Base-by-base conservation (phyloP, 2,113 vertebrate genomes). In the Ammodytes dubius region DNA sequence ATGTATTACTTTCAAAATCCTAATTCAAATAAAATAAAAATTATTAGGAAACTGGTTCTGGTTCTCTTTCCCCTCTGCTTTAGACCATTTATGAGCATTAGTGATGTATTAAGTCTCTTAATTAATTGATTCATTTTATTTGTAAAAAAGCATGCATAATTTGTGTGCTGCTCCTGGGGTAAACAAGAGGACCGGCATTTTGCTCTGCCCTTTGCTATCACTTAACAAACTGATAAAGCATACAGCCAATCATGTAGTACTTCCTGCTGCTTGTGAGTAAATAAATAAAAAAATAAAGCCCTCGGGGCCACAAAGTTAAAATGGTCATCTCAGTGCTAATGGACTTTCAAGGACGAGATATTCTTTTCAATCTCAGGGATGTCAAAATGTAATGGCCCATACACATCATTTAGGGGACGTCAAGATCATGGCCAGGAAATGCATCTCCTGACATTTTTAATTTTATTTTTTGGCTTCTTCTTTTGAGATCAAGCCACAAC, bases 101-200 rank as follows among this genome's bases (percentile, higher is more conserved):
- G 1, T 54, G 56, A 50, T 49, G 70, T 11, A n/a, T 40, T 9
- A 15, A 57, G 11, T 5, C 6, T 72, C 35, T 1, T 45, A n/a
- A 50, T 57, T n/a, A 65, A 59, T 17, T 17, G 0, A 66, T 7
- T 19, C 7, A 2, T 14, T 42, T 64, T 54, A 0, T 8, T 9
- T 50, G 2, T 59, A 9, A 52, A 9, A 17, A 45, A 54, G 2
- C 17, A 19, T 7, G 14, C 2, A 2, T 66, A 72, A 19, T 84
- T 45, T 61, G 46, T 45, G 40, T 35, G 9, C 12, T 56, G 68
- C 61, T 50, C 19, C 27, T 66, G 57, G 74, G 80, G 61, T 88
- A 76, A 83, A 87, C 85, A 87, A 70, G 42, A 37, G 42, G 47
- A 40, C 47, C 75, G 80, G 78, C 65, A 75, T 83, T 70, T 74